phyloP scores from a whole-genome alignment of 2,888 invertebrate genomes.

The Acleris laterana region DNA sequence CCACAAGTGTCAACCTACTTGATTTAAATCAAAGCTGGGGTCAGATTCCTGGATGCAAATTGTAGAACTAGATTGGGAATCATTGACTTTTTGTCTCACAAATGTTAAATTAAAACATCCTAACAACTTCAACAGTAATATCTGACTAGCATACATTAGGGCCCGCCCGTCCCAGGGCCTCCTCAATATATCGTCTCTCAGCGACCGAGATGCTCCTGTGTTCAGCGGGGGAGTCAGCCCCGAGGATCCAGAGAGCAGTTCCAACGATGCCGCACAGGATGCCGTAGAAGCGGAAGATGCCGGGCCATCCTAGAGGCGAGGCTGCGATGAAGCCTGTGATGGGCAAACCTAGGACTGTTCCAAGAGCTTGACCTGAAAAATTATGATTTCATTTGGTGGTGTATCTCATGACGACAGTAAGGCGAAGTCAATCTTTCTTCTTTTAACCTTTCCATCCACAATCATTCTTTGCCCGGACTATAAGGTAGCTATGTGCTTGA shows the following conservation, averaged over 20 bases:
- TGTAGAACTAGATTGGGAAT: too few species aligned
- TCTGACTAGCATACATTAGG: not conserved
- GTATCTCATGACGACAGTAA: too few species aligned
- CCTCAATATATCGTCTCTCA: slow-evolving; percentile 88
- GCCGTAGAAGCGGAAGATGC: slow-evolving; percentile 90
- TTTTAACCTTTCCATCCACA: too few species aligned
- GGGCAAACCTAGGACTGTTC: slow-evolving; percentile 89
- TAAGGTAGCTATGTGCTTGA: too few species aligned
- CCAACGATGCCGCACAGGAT: slow-evolving; percentile 84
- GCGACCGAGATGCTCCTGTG: slow-evolving; percentile 85
- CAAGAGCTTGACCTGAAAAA: slow-evolving; percentile 88
- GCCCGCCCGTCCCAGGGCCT: slow-evolving; percentile 77
- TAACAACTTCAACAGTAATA: too few species aligned
- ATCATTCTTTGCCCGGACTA: too few species aligned
- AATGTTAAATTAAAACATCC: too few species aligned
- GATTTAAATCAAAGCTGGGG: too few species aligned
- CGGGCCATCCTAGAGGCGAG: slow-evolving; percentile 90
- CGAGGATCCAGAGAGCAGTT: slow-evolving; percentile 81
- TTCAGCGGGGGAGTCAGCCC: slow-evolving; percentile 87
- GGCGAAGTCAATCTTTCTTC: too few species aligned
- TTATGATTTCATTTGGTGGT: not conserved
- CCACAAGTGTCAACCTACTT: too few species aligned
- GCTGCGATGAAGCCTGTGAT: slow-evolving; percentile 89
- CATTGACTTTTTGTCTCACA: too few species aligned
- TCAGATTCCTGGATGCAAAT: too few species aligned